These are phyloP conservation scores for Gallirallus australis DNA, from an alignment of 2,797 vertebrate genomes.

Conservation along the genomic window DNA sequence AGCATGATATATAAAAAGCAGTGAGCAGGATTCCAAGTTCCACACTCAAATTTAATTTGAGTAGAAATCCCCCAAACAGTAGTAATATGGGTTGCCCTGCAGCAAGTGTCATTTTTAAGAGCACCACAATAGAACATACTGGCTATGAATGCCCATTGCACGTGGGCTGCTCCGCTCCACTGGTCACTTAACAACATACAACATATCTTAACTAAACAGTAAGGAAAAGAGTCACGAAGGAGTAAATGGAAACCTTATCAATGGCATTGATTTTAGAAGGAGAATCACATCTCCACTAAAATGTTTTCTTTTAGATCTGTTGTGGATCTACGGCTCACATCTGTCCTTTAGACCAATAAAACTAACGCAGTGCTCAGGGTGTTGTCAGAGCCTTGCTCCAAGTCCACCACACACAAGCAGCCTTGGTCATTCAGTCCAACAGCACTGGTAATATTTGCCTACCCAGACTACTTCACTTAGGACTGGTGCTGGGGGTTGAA, in stretches of 20 bases:
- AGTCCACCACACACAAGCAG: background rate
- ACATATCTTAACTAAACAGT: background rate
- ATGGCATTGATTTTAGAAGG: background rate
- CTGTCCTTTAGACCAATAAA: background rate
- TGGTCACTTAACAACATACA: constrained; percentile 21
- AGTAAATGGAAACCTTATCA: constrained; percentile 42
- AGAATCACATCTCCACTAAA: background rate
- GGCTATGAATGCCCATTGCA: background rate
- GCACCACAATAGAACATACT: background rate
- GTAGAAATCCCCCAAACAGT: accelerated
- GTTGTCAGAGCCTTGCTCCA: background rate
- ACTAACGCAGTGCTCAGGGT: background rate
- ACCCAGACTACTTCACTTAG: background rate
- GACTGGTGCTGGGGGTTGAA: background rate
- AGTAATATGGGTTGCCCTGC: background rate
- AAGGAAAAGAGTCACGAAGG: background rate
- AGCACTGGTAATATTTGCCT: background rate
- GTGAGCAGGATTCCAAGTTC: background rate
- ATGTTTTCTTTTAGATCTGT: background rate
- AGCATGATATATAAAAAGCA: background rate
- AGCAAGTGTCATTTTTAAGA: background rate
- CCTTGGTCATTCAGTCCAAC: background rate
- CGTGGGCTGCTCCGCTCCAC: background rate
- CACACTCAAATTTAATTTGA: background rate
- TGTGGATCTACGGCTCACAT: background rate